Percentiles rank a stretch among this genome's conserved stretches.
Conservation (phyloP, 2,888 invertebrate genomes). For the Gerris lacustris region DNA sequence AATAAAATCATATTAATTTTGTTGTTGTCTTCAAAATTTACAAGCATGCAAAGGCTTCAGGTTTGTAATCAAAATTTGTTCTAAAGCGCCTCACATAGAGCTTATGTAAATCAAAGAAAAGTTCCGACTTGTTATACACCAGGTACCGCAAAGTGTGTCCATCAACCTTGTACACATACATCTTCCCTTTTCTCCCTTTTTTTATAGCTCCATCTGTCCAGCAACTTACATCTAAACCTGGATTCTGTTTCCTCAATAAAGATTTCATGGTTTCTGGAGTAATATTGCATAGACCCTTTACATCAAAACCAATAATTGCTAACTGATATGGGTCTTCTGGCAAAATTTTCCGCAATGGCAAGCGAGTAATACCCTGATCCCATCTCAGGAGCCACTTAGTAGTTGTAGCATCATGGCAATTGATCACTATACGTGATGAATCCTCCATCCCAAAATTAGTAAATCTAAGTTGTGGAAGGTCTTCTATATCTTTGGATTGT, state of each 20-base stretch:
- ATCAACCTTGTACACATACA: not conserved
- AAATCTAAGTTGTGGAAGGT: not conserved
- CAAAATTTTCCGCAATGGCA: too few species aligned
- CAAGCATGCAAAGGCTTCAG: not conserved
- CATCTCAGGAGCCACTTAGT: not conserved
- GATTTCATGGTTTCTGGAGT: too few species aligned
- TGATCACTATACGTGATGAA: not conserved
- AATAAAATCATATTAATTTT: too few species aligned
- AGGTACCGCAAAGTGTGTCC: not conserved
- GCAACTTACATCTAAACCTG: not conserved
- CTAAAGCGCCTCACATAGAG: not conserved
- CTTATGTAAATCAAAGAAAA: not conserved
- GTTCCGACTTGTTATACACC: not conserved
- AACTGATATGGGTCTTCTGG: too few species aligned
- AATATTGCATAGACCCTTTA: too few species aligned
- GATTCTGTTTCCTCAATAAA: not conserved
- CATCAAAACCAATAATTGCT: too few species aligned
- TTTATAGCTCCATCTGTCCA: not conserved
- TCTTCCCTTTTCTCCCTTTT: not conserved
- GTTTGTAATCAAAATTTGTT: not conserved
- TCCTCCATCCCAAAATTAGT: not conserved
- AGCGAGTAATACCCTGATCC: too few species aligned
- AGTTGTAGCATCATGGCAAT: not conserved
- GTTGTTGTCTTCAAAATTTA: too few species aligned
- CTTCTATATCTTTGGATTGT: not conserved